phyloP scores from a whole-genome alignment of 2,113 vertebrate species.

The Peromyscus maniculatus region DNA sequence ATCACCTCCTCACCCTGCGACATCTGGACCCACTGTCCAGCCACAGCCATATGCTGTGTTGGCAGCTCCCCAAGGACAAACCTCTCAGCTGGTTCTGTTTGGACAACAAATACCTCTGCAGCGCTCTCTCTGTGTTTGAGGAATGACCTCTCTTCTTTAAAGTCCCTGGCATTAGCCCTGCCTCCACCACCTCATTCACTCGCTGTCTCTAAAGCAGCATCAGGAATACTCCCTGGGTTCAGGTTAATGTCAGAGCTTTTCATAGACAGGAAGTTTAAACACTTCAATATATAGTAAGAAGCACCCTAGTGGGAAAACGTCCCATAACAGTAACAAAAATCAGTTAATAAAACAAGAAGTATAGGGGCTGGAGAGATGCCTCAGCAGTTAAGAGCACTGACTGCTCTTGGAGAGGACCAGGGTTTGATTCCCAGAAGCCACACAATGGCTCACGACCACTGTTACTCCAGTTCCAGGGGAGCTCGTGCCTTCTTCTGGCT shows the following conservation, averaged over 20 bases:
- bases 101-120: background rate
- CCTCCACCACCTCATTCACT: accelerated
- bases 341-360: conserved; percentile 43
- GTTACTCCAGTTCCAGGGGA: background rate
- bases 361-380: background rate
- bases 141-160: background rate
- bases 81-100: background rate
- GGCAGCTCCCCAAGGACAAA: background rate
- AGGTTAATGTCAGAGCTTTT: background rate
- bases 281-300: conserved; percentile 19
- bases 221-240: background rate
- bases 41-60: background rate
- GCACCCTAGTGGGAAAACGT: background rate
- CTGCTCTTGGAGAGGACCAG: background rate
- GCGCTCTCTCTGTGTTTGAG: background rate
- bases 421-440: background rate
- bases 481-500: background rate
- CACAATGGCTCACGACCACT: background rate
- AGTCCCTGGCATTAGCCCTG: background rate
- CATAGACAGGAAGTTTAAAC: background rate
- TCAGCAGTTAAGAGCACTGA: background rate
- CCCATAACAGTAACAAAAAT: background rate
- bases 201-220: accelerated
- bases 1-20: too few relatives aligned
- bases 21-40: background rate